Evolutionary conservation across 2,113 vertebrate species (phyloP).

Genomic region (Nycticorax nycticorax): DNA sequence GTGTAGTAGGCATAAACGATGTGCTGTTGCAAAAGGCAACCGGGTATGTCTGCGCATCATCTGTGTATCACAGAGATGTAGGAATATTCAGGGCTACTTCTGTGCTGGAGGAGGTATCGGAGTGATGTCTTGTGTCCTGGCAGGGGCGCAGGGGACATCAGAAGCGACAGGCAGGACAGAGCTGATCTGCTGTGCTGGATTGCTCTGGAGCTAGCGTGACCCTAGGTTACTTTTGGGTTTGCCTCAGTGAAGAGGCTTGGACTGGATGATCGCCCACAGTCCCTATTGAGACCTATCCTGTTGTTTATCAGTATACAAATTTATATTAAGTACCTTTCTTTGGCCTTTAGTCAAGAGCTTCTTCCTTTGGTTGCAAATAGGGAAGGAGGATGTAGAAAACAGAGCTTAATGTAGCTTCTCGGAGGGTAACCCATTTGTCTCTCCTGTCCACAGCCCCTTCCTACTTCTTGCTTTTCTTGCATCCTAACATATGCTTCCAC

Average conservation of each 20-base stretch:
- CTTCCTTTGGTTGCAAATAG: not conserved
- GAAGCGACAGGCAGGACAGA: not conserved
- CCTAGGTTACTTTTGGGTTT: not conserved
- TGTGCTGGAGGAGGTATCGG: not conserved
- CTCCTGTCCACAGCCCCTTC: not conserved
- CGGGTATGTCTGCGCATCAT: not conserved
- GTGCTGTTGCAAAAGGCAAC: not conserved
- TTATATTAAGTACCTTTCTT: not conserved
- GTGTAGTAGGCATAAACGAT: not conserved
- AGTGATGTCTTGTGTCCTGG: not conserved
- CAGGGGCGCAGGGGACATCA: not conserved
- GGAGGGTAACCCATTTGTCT: not conserved
- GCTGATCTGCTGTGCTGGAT: not conserved
- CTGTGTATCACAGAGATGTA: not conserved
- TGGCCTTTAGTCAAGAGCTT: conserved; percentile 6
- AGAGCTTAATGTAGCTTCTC: not conserved
- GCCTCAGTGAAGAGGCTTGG: not conserved
- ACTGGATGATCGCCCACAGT: not conserved
- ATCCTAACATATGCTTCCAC: not conserved
- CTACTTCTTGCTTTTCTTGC: not conserved
- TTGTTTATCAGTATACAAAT: not conserved
- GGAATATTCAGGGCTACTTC: not conserved
- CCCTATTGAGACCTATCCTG: not conserved
- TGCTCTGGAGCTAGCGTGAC: not conserved
- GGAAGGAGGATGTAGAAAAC: conserved; percentile 10